Base-by-base conservation (phyloP, 2,113 vertebrate genomes). In the Mus pahari region DNA sequence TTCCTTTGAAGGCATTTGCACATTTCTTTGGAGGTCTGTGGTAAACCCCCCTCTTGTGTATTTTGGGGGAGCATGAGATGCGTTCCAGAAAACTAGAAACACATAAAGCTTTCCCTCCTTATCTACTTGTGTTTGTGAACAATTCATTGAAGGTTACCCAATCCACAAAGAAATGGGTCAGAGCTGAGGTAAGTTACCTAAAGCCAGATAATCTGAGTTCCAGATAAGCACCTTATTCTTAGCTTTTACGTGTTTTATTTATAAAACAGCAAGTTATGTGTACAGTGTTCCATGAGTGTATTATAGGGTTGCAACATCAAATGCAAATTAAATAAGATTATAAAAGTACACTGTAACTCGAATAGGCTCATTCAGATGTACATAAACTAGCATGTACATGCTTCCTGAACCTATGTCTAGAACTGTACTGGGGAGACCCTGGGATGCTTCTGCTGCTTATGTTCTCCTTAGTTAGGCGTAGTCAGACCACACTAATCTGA, bases 361-460 rank as follows among this genome's bases (percentile, higher is more conserved):
- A 68, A 36, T 0, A 14, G n/a, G 22, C 3, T 48, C 42, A 7
- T 7, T 14, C 12, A 11, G 60, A 24, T 12, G 14, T 36, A 10
- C 5, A n/a, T 12, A 53, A 26, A 45, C 50, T 33, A 8, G 5
- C 13, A 66, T 20, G 24, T 0, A 9, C 53, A 24, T 7, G 5
- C 10, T 75, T 78, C 1, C 39, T 19, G 10, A 31, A 24, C 7
- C 7, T 17, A 36, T 17, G 12, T 60, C 14, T 48, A 55, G 5
- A 62, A 4, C 36, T 17, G 7, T 19, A 16, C 7, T 55, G 17
- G 5, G 16, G 10, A 1, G 26, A n/a, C 1, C 16, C 26, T 36
- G 73, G 45, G 22, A 0, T 14, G 42, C 4, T 1, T 45, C 78
- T 42, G 88, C 1, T 39, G 13, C 50, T 77, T 31, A 8, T 28